A percentile compares a stretch with the other conserved stretches of the same genome.
Evolutionary conservation across 2,888 invertebrate species (phyloP).

Genomic region (Volucella inflata): DNA sequence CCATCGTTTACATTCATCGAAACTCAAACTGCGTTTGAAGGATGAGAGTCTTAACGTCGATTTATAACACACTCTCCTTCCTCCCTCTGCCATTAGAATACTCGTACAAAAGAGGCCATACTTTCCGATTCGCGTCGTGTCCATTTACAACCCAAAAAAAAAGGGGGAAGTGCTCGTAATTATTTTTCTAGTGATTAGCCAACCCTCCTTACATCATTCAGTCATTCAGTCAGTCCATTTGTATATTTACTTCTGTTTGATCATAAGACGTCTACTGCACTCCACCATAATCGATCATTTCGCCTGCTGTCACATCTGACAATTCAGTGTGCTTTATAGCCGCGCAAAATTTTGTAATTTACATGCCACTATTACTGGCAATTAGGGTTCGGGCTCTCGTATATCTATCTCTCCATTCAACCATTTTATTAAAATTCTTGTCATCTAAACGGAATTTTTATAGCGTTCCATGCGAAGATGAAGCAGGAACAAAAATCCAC

Average conservation of each 20-base stretch:
- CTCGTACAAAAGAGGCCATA: slow-evolving; percentile 28
- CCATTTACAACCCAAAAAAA: slow-evolving; percentile 19
- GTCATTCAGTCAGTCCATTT: slow-evolving; percentile 61
- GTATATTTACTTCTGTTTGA: slow-evolving; percentile 43
- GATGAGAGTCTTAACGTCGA: slow-evolving; percentile 73
- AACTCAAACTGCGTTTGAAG: slow-evolving; percentile 67
- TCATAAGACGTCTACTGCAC: slow-evolving; percentile 12
- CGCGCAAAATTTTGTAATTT: slow-evolving; percentile 33
- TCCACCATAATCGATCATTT: slow-evolving; percentile 63
- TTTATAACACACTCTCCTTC: slow-evolving; percentile 71
- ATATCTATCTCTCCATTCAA: not conserved
- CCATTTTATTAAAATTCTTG: slow-evolving; percentile 54
- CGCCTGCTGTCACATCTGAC: slow-evolving; percentile 69
- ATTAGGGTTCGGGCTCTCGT: slow-evolving; percentile 20
- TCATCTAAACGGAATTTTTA: slow-evolving; percentile 55
- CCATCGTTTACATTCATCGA: slow-evolving; percentile 28
- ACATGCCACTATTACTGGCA: slow-evolving; percentile 41
- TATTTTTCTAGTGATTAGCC: slow-evolving; percentile 71
- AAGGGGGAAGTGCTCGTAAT: slow-evolving; percentile 56
- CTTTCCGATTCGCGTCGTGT: slow-evolving; percentile 59
- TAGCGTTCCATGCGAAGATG: slow-evolving; percentile 20
- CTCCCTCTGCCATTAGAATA: slow-evolving; percentile 45
- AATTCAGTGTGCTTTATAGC: slow-evolving; percentile 12
- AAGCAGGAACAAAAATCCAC: slow-evolving; percentile 36
- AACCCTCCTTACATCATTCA: slow-evolving; percentile 68